These are phyloP conservation scores for Synanthedon vespiformis DNA, from an alignment of 2,888 invertebrate species.

Conservation along the genomic window DNA sequence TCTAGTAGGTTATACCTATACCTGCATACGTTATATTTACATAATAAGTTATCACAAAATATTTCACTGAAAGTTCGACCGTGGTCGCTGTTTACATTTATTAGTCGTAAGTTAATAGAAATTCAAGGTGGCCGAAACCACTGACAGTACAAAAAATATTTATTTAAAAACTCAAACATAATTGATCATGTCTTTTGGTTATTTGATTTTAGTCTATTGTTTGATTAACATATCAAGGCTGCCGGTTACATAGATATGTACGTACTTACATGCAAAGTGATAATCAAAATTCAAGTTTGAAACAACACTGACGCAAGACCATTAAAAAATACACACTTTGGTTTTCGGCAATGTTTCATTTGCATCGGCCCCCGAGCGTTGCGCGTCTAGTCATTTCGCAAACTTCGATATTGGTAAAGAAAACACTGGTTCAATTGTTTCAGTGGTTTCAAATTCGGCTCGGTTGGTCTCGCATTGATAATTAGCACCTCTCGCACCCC, in stretches of 20 bases:
- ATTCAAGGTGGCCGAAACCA: conserved; percentile 5
- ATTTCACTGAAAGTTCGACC: too few relatives aligned
- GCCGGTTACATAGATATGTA: conserved; percentile 35
- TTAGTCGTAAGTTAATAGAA: neutral
- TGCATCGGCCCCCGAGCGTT: conserved; percentile 63
- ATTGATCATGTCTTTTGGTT: conserved; percentile 57
- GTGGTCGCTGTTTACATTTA: too few relatives aligned
- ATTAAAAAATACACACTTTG: conserved; percentile 58
- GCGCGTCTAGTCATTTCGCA: conserved; percentile 67
- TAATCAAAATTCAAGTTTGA: conserved; percentile 71
- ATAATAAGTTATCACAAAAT: too few relatives aligned
- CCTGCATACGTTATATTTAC: too few relatives aligned
- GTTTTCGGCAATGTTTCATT: conserved; percentile 67
- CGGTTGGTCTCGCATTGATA: conserved; percentile 64
- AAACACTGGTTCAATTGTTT: conserved; percentile 65
- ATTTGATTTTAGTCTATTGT: conserved; percentile 66
- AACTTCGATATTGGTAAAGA: conserved; percentile 66
- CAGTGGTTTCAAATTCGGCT: conserved; percentile 66
- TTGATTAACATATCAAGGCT: conserved; percentile 69
- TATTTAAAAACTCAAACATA: conserved; percentile 48
- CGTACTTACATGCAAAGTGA: conserved; percentile 55
- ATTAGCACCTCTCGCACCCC: conserved; percentile 58
- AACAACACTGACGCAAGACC: conserved; percentile 67
- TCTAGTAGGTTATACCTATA: too few relatives aligned
- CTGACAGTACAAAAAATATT: conserved; percentile 35